Evolutionary conservation across 2,888 invertebrate genomes (phyloP).

Genomic region (Drosophila emarginata): DNA sequence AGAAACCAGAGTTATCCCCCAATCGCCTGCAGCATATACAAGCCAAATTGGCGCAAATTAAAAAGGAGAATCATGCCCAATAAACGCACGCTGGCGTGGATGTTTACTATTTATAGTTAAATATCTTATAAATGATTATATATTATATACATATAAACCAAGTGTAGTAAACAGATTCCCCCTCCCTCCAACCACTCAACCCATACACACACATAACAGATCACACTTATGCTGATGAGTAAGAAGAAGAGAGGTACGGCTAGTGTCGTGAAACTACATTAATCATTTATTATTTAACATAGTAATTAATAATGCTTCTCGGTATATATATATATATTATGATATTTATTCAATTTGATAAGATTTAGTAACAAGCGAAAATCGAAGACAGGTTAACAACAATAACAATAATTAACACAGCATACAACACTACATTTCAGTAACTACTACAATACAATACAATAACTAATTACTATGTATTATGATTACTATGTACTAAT

Average conservation of each 20-base stretch:
- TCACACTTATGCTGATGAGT: constrained; percentile 27
- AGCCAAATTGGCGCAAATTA: constrained; percentile 82
- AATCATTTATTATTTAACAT: constrained; percentile 71
- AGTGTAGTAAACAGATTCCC: neutral
- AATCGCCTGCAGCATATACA: constrained; percentile 82
- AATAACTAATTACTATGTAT: constrained; percentile 37
- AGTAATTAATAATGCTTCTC: constrained; percentile 51
- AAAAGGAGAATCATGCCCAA: constrained; percentile 80
- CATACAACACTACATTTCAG: constrained; percentile 23
- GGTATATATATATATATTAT: constrained; percentile 32
- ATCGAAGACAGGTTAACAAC: constrained; percentile 59
- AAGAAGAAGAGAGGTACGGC: constrained; percentile 14
- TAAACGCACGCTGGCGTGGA: constrained; percentile 33
- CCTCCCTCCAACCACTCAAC: neutral
- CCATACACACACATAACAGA: constrained; percentile 13
- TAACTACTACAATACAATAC: constrained; percentile 22
- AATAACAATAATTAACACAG: constrained; percentile 57
- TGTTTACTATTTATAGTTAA: constrained; percentile 40
- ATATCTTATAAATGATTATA: constrained; percentile 39
- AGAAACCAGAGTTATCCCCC: constrained; percentile 82
- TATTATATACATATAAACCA: constrained; percentile 34
- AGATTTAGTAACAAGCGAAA: constrained; percentile 56
- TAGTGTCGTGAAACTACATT: constrained; percentile 33
- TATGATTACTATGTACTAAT: constrained; percentile 48
- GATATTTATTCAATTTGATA: constrained; percentile 47